Percentiles rank a stretch among this genome's conserved stretches.
Conservation (phyloP, 2,888 invertebrate species). For the Lordiphosa andalusiaca region DNA sequence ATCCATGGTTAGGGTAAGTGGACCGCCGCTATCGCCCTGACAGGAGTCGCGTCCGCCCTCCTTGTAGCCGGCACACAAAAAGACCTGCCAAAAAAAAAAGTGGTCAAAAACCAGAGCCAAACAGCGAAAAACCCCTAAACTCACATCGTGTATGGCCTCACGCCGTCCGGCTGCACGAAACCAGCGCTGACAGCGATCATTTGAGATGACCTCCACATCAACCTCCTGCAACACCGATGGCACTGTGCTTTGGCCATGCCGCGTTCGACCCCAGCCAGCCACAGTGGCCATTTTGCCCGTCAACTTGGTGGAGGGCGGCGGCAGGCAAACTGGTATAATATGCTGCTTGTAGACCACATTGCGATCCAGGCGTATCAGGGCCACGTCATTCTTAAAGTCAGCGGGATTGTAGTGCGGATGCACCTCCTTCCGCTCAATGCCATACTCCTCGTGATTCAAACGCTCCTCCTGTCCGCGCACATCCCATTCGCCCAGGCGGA, state of each 20-base stretch:
- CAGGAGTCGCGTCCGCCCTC: conserved; percentile 90
- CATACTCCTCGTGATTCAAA: conserved; percentile 91
- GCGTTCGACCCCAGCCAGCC: conserved; percentile 94
- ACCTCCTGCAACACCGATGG: conserved; percentile 92
- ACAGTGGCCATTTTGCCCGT: conserved; percentile 94
- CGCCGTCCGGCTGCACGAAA: conserved; percentile 93
- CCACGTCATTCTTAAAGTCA: conserved; percentile 95
- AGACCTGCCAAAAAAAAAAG: conserved; percentile 80
- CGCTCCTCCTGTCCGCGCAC: conserved; percentile 91
- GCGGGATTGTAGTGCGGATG: conserved; percentile 94
- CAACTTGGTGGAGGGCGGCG: conserved; percentile 88
- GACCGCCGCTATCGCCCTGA: conserved; percentile 91
- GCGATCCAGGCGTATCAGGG: conserved; percentile 89
- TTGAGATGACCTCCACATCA: conserved; percentile 92
- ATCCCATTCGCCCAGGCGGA: conserved; percentile 95
- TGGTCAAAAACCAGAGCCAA: background rate
- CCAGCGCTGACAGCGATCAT: conserved; percentile 95
- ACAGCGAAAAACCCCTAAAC: background rate
- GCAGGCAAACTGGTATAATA: conserved; percentile 94
- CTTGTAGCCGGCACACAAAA: conserved; percentile 95
- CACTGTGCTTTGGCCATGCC: conserved; percentile 93
- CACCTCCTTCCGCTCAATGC: conserved; percentile 93
- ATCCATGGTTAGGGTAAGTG: conserved; percentile 91
- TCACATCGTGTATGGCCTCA: conserved; percentile 93
- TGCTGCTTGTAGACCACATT: conserved; percentile 94